Percentiles rank a stretch among this genome's conserved stretches.
phyloP scores from a whole-genome alignment of 2,113 vertebrate genomes.

The human region DNA sequence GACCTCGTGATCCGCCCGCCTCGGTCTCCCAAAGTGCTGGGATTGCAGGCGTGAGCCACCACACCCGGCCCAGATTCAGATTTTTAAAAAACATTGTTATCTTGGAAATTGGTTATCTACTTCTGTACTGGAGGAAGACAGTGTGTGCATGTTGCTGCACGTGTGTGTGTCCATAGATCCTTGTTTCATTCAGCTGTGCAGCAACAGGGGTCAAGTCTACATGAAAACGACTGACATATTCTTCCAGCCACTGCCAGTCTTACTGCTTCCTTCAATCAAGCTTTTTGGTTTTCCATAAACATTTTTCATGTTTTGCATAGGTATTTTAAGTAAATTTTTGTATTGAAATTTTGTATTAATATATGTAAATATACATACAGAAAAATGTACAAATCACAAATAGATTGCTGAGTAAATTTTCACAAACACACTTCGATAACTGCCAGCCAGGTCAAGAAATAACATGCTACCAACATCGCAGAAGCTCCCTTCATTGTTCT shows the following conservation, averaged over 20 bases:
- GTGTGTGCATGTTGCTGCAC: too few relatives aligned
- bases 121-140: background rate
- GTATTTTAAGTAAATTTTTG: slow-evolving; percentile 11
- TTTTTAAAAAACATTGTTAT: background rate
- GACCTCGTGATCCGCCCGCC: too few relatives aligned
- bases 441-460: background rate
- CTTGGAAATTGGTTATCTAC: background rate
- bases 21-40: too few relatives aligned
- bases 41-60: too few relatives aligned
- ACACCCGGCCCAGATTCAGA: background rate
- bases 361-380: background rate
- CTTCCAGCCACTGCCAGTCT: background rate
- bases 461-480: background rate
- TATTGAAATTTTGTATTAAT: background rate
- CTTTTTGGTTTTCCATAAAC: background rate
- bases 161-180: background rate
- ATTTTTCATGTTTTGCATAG: background rate
- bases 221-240: background rate
- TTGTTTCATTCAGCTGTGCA: background rate
- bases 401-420: background rate
- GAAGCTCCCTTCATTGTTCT: background rate
- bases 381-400: background rate
- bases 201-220: background rate
- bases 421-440: background rate
- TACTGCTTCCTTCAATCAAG: background rate